These are phyloP conservation scores for Zaprionus ornatus DNA, from an alignment of 1,140 invertebrate genomes.

Conservation along the genomic window DNA sequence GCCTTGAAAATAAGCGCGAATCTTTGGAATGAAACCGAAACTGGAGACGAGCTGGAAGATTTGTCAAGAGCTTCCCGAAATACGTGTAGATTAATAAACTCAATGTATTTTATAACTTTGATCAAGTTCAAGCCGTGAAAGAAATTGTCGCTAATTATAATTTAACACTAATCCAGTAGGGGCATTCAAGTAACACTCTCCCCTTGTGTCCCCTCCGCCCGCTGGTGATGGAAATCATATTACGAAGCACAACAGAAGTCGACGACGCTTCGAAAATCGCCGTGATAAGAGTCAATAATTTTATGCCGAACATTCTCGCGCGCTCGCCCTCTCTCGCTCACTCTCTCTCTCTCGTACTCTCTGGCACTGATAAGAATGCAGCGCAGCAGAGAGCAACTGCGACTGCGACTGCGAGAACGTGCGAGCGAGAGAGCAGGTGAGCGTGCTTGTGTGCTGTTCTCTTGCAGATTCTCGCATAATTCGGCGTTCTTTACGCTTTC, in stretches of 20 bases:
- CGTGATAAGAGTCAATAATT: slow-evolving; percentile 64
- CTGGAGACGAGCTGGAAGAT: neutral
- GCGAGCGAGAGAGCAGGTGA: slow-evolving; percentile 21
- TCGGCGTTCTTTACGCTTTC: slow-evolving; percentile 40
- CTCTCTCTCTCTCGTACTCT: neutral
- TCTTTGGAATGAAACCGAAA: neutral
- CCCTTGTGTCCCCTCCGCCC: neutral
- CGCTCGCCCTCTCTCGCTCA: slow-evolving; percentile 5
- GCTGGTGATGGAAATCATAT: slow-evolving; percentile 17
- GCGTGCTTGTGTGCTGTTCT: neutral
- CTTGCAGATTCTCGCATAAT: slow-evolving; percentile 31
- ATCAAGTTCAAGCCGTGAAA: slow-evolving; percentile 7
- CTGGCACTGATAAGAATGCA: slow-evolving; percentile 56
- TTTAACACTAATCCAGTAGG: slow-evolving; percentile 56
- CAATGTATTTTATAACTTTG: too few species aligned
- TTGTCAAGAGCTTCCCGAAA: neutral
- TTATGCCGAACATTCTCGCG: slow-evolving; percentile 43
- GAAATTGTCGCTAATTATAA: slow-evolving; percentile 63
- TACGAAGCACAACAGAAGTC: slow-evolving; percentile 6
- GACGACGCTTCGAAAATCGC: slow-evolving; percentile 32
- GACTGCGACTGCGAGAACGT: slow-evolving; percentile 8
- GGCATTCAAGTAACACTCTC: neutral
- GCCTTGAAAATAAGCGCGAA: neutral
- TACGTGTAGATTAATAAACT: too few species aligned
- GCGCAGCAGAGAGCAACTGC: neutral